Conservation (phyloP, 2,797 vertebrate species). For the Acipenser transmontanus region DNA sequence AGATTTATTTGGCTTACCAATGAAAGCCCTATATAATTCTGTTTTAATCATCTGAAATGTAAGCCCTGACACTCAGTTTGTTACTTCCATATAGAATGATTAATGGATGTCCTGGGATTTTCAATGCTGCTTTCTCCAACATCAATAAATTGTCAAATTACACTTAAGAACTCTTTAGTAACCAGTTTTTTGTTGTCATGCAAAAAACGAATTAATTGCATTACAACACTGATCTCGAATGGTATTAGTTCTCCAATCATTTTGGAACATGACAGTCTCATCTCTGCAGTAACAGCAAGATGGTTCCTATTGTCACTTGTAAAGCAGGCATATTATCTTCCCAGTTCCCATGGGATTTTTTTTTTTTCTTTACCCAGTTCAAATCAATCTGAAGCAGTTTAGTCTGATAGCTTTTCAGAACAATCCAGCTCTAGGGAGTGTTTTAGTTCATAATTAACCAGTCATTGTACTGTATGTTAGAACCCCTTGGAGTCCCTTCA, state of each 20-base stretch:
- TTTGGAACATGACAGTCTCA: background rate
- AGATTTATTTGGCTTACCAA: background rate
- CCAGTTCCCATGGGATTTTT: too few species aligned
- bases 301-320: background rate
- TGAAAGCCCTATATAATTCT: background rate
- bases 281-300: background rate
- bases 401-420: slow-evolving; percentile 12
- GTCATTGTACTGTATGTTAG: too few species aligned
- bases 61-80: slow-evolving; percentile 1
- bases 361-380: slow-evolving; percentile 8
- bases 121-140: background rate
- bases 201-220: background rate
- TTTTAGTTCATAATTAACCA: slow-evolving; percentile 18
- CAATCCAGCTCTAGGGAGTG: slow-evolving; percentile 15
- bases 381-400: slow-evolving; percentile 11
- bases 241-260: background rate
- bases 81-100: background rate
- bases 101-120: background rate
- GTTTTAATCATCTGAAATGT: background rate
- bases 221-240: background rate
- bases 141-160: background rate
- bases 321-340: background rate
- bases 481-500: too few species aligned
- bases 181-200: background rate
- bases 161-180: background rate